phyloP scores from a whole-genome alignment of 2,113 vertebrate genomes.

The Nanorana parkeri region DNA sequence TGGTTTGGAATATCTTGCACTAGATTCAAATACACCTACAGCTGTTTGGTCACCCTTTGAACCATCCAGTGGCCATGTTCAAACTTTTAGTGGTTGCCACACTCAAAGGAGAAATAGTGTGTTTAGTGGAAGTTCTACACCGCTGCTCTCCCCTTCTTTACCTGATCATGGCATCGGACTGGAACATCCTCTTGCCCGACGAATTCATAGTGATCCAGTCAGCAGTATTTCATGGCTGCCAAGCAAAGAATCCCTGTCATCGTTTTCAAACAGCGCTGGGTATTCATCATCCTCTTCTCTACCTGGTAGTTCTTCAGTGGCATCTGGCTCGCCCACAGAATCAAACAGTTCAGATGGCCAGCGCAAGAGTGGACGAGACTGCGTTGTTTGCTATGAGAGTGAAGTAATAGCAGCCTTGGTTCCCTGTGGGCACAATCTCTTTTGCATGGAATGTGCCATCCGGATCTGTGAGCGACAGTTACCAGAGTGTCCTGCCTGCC shows the following conservation, averaged over 20 bases:
- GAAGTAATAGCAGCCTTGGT: slow-evolving; percentile 93
- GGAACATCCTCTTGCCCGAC: slow-evolving; percentile 86
- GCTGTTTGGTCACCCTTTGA: slow-evolving; percentile 92
- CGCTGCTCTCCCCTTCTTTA: slow-evolving; percentile 79
- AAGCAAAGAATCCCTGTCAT: slow-evolving; percentile 72
- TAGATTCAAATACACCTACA: slow-evolving; percentile 72
- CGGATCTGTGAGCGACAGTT: slow-evolving; percentile 90
- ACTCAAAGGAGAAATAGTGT: slow-evolving; percentile 75
- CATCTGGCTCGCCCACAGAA: slow-evolving; percentile 81
- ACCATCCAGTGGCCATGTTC: slow-evolving; percentile 66
- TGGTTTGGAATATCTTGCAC: slow-evolving; percentile 85
- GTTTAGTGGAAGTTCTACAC: slow-evolving; percentile 73
- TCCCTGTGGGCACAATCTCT: slow-evolving; percentile 96
- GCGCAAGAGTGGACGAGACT: slow-evolving; percentile 78
- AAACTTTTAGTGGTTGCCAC: slow-evolving; percentile 71
- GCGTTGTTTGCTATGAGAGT: slow-evolving; percentile 91
- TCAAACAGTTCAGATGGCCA: slow-evolving; percentile 74
- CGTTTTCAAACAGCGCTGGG: slow-evolving; percentile 84
- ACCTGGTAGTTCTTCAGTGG: slow-evolving; percentile 68
- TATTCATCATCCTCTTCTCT: slow-evolving; percentile 86
- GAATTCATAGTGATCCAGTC: slow-evolving; percentile 86
- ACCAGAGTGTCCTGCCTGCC: slow-evolving; percentile 92
- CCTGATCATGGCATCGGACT: slow-evolving; percentile 71
- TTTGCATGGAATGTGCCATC: slow-evolving; percentile 97
- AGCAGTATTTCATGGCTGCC: slow-evolving; percentile 88